phyloP scores from a whole-genome alignment of 2,888 invertebrate genomes.

The Orthosia cruda region DNA sequence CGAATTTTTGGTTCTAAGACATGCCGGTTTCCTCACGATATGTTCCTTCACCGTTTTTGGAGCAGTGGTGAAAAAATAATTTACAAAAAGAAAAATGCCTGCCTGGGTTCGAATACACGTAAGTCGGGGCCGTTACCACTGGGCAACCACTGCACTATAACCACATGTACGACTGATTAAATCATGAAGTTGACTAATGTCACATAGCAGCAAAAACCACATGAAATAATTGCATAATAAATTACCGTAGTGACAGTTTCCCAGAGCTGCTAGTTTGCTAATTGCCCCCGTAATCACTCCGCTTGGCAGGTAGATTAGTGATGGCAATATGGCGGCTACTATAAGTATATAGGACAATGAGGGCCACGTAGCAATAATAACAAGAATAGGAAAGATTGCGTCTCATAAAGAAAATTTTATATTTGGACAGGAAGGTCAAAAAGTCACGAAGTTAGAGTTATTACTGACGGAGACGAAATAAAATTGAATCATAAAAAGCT shows the following conservation, averaged over 20 bases:
- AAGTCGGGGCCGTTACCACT: too few relatives aligned
- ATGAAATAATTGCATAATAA: conserved; percentile 16
- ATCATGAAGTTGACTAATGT: not conserved
- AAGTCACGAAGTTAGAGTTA: conserved; percentile 28
- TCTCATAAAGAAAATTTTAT: conserved; percentile 8
- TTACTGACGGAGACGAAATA: conserved; percentile 25
- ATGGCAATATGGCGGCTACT: conserved; percentile 1
- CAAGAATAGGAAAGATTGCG: not conserved
- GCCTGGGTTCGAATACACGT: too few relatives aligned
- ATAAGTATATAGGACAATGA: not conserved
- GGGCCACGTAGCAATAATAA: not conserved
- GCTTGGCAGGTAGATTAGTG: conserved; percentile 34
- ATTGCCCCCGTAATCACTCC: conserved; percentile 26
- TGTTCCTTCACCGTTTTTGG: too few relatives aligned
- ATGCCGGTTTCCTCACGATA: too few relatives aligned
- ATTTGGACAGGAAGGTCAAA: conserved; percentile 24
- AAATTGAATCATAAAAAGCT: conserved; percentile 19
- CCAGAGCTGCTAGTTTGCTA: conserved; percentile 2
- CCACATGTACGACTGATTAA: not conserved
- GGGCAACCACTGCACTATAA: too few relatives aligned
- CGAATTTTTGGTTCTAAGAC: too few relatives aligned
- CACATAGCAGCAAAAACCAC: conserved; percentile 1
- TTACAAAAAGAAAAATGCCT: too few relatives aligned
- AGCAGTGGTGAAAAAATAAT: too few relatives aligned
- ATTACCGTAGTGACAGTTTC: conserved; percentile 13